Evolutionary conservation across 2,888 invertebrate genomes (phyloP), one percentile per base, ranked within the genome.

Genomic region (Trissoscelio sp.): DNA sequence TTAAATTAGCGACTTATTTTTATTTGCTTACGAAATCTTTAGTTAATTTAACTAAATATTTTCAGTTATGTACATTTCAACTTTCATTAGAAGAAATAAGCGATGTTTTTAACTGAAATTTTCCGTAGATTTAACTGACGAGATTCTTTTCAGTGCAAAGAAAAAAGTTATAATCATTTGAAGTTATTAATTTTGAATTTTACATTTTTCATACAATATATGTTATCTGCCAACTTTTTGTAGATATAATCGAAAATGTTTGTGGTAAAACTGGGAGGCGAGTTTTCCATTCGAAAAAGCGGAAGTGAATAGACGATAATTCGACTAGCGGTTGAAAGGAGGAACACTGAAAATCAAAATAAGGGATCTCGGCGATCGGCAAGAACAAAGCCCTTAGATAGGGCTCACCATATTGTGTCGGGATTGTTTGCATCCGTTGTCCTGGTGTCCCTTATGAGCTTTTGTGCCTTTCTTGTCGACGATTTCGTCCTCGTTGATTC

Each of bases 301-400:
- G 72, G 79, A 73, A 74, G 79, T 64, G 82, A 69, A 64, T 22
- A 58, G 67, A 69, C 72, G 75, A 70, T 55, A 77, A 64, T 78
- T 74, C 64, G 62, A 53, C 62, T 48, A 62, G 5, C 44, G 77
- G 62, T 46, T 67, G 67, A 77, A 79, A 62, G 39, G 39, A 44
- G 66, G 75, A 73, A 42, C 16, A 5, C 31, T 18, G 42, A 78
- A 55, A 78, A 83, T 82, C 80, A 73, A 83, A 83, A 81, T 62
- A 79, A 81, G 67, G 57, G 80, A 82, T 67, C 69, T 80, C 53
- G 55, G 57, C 77, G 88, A 90, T 89, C 89, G 87, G 85, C 74
- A 87, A 88, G 88, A 90, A 88, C 88, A 89, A 88, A 89, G 86
- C 67, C 60, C 69, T 72, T 48, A 88, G 89, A 89, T 89, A 89